These are phyloP conservation scores for Mesorhabditis sp. DNA, from an alignment of 2,888 invertebrate genomes.

Conservation along the genomic window DNA sequence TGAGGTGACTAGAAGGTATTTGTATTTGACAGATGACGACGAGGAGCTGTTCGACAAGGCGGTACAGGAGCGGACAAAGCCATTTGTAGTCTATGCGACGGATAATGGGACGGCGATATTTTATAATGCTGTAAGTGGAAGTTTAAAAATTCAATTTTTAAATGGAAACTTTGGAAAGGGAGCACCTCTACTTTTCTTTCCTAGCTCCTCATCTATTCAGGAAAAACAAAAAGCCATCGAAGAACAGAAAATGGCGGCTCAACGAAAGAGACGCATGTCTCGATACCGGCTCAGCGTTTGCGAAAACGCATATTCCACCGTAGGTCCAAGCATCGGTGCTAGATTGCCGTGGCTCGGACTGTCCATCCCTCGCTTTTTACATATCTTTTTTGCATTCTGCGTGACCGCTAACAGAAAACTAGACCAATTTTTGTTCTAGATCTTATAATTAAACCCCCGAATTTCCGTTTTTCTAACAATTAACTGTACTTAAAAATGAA, in stretches of 20 bases:
- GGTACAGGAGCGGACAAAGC: not conserved
- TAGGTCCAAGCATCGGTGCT: no score
- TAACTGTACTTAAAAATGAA: not conserved
- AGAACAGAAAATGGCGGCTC: not conserved
- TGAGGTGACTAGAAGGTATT: not conserved
- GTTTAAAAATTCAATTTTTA: not conserved
- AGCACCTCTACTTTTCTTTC: no score
- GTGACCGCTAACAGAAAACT: no score
- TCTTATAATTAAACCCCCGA: no score
- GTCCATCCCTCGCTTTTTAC: no score
- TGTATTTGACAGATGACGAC: not conserved
- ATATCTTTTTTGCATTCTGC: no score
- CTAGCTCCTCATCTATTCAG: not conserved
- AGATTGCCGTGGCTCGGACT: no score
- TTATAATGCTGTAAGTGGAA: not conserved
- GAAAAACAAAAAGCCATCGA: not conserved
- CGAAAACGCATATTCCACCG: constrained; percentile 5
- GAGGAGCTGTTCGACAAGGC: not conserved
- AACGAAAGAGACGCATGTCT: not conserved
- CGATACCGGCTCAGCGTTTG: constrained; percentile 6
- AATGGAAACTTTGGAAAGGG: no score
- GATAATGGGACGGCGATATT: constrained; percentile 1
- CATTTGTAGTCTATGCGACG: constrained; percentile 1
- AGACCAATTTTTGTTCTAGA: no score
- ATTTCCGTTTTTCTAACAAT: no score